Conservation (phyloP, 2,888 invertebrate genomes). For the Limenitis camilla region DNA sequence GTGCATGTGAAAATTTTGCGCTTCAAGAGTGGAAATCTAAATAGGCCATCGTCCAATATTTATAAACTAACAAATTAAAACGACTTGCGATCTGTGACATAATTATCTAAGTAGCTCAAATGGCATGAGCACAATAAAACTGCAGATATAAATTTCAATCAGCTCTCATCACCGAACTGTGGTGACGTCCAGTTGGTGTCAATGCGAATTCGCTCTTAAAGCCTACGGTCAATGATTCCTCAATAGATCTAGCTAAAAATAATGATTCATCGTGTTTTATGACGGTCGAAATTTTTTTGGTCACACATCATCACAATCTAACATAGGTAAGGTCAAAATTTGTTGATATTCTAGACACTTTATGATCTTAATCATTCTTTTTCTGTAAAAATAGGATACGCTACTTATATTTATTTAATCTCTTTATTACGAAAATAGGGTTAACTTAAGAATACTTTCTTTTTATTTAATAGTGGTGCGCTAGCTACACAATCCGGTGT, state of each 20-base stretch:
- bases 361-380: no score
- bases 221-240: neutral
- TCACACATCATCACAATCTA: neutral
- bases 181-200: neutral
- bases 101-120: neutral
- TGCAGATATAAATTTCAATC: constrained; percentile 13
- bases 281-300: neutral
- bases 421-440: no score
- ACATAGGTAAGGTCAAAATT: neutral
- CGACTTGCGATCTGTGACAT: neutral
- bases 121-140: neutral
- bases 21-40: no score
- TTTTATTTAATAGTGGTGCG: no score
- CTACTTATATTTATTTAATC: no score
- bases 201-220: constrained; percentile 7
- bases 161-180: constrained; percentile 8
- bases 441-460: no score
- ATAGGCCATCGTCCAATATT: neutral
- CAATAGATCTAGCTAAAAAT: constrained; percentile 3
- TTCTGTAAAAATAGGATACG: no score
- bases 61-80: neutral
- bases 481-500: no score
- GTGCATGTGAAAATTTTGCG: no score
- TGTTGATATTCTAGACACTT: neutral
- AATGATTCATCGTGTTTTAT: constrained; percentile 8